Percentiles rank a stretch among this genome's conserved stretches.
Conservation (phyloP, 2,888 invertebrate genomes). For the Axea sp. region DNA sequence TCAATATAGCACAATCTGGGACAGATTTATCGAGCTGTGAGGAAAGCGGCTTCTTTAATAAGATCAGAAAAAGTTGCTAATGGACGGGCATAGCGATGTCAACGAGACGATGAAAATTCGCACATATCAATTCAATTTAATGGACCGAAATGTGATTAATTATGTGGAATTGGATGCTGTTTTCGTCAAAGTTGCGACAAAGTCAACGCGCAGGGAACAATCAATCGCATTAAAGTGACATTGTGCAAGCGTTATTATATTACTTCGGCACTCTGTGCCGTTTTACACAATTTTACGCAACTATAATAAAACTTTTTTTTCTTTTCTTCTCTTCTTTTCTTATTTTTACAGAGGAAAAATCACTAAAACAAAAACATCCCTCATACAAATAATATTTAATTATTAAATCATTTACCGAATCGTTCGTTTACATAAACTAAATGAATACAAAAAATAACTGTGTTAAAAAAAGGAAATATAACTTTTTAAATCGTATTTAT, state of each 20-base stretch:
- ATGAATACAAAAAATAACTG: no score
- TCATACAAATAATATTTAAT: no score
- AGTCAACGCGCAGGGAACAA: conserved; percentile 7
- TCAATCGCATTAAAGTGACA: conserved; percentile 30
- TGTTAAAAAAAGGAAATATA: no score
- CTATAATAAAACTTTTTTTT: no score
- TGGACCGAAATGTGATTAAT: conserved; percentile 28
- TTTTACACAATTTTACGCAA: conserved; percentile 5
- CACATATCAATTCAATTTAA: conserved; percentile 24
- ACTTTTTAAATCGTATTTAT: no score
- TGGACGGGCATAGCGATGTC: conserved; percentile 5
- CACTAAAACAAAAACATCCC: no score
- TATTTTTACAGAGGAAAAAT: no score
- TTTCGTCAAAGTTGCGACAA: conserved; percentile 26
- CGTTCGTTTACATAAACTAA: no score
- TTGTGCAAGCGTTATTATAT: conserved; percentile 18
- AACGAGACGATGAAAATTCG: neutral
- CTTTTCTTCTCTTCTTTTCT: no score
- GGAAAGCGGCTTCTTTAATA: no score
- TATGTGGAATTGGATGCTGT: conserved; percentile 19
- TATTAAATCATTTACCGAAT: no score
- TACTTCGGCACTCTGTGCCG: conserved; percentile 1
- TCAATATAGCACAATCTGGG: conserved; percentile 12
- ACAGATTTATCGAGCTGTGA: conserved; percentile 18
- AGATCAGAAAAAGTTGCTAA: conserved; percentile 17